phyloP scores from a whole-genome alignment of 1,140 invertebrate genomes.

The Bombus turneri region DNA sequence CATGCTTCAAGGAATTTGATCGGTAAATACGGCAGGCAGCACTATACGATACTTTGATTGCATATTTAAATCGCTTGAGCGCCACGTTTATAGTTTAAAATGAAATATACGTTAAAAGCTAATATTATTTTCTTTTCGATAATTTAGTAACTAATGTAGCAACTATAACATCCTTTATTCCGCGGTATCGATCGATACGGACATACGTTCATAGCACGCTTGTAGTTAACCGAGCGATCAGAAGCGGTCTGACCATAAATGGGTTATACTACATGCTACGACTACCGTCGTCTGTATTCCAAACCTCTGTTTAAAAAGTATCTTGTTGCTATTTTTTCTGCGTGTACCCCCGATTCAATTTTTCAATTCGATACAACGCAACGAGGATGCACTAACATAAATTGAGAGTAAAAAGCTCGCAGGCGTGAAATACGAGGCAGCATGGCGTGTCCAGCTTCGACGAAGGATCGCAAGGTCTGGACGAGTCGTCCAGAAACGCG shows the following conservation, averaged over 20 bases:
- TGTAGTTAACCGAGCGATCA: neutral
- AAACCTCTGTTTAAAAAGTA: neutral
- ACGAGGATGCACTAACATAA: neutral
- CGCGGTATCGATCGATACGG: neutral
- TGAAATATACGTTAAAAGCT: neutral
- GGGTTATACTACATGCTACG: neutral
- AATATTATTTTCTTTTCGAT: neutral
- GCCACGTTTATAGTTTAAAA: neutral
- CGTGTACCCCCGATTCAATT: accelerated
- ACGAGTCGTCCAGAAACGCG: constrained; percentile 7
- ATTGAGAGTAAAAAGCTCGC: constrained; percentile 1
- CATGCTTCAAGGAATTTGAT: neutral
- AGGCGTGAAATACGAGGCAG: neutral
- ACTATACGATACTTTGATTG: neutral
- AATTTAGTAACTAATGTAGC: neutral
- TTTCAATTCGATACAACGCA: neutral
- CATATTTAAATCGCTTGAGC: neutral
- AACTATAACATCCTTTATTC: neutral
- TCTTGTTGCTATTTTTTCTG: no score
- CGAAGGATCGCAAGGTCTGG: constrained; percentile 5
- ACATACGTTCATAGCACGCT: neutral
- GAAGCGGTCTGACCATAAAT: neutral
- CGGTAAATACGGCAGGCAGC: no score
- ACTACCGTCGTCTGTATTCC: neutral
- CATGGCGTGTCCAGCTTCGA: neutral